A percentile compares a stretch with the other conserved stretches of the same genome.
These are phyloP conservation scores for Mionectes macconnelli DNA, from an alignment of 2,113 vertebrate genomes.

Conservation along the genomic window DNA sequence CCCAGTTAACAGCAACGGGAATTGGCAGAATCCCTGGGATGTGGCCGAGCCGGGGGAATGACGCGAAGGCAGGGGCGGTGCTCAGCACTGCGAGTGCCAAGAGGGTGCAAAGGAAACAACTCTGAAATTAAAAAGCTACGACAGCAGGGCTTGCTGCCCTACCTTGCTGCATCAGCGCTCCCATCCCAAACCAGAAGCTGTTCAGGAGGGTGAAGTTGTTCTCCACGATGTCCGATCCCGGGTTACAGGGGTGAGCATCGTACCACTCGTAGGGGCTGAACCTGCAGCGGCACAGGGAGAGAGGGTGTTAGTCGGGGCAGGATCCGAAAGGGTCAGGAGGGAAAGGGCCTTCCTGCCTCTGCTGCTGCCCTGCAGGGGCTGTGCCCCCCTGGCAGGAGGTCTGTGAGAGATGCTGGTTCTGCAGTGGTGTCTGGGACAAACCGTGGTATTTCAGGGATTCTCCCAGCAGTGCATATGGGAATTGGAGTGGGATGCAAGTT, in stretches of 20 bases:
- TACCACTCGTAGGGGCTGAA: slow-evolving; percentile 99
- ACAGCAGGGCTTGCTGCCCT: neutral
- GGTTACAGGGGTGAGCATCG: slow-evolving; percentile 95
- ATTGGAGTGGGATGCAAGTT: neutral
- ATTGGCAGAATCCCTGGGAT: neutral
- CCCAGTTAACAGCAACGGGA: neutral
- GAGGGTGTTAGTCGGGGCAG: fast-evolving
- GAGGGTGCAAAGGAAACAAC: too few species aligned
- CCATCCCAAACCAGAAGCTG: slow-evolving; percentile 99
- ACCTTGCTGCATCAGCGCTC: slow-evolving; percentile 98
- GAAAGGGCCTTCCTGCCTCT: neutral
- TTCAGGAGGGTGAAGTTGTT: slow-evolving; percentile 98
- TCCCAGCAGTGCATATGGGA: neutral
- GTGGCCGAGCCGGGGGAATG: neutral
- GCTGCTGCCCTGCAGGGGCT: neutral
- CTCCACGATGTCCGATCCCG: slow-evolving; percentile 92
- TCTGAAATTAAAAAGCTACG: too few species aligned
- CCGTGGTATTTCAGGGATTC: fast-evolving
- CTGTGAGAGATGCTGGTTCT: too few species aligned
- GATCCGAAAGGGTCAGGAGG: too few species aligned
- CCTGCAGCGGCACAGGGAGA: slow-evolving; percentile 56
- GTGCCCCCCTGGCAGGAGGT: neutral
- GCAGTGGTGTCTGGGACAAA: neutral
- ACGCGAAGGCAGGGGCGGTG: neutral
- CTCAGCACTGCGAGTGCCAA: too few species aligned